Base-by-base conservation (phyloP, 2,113 vertebrate genomes). In the Pedetes capensis region DNA sequence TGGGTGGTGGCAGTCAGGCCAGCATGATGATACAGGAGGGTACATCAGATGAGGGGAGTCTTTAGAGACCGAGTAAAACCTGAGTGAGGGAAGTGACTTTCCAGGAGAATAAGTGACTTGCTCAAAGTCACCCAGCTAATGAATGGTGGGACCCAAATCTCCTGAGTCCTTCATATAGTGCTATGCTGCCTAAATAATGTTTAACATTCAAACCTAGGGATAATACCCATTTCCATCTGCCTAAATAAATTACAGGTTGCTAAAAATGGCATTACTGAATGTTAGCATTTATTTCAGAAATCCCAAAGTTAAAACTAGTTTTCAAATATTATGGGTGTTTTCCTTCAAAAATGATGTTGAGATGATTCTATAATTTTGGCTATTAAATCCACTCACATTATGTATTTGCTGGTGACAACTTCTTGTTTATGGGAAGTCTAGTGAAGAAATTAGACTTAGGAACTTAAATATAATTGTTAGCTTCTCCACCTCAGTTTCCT, bases 221-320 rank as follows among this genome's bases (percentile, higher is more conserved):
- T 47, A 59, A 94, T 69, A 94, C 63, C 76, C 63, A 74, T 71
- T 74, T 90, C n/a, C 51, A 75, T 87, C 79, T 82, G 69, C 57
- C 49, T 82, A 68, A 88, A 87, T 87, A 93, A 94, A 75, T 83
- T 82, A 69, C 4, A 78, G 11, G 3, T 93, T 93, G 79, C 92
- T 89, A 78, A 91, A 95, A 89, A 51, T 51, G 78, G 16, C 8
- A 72, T 29, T 78, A 47, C 17, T 93, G 68, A 74, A 55, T 72
- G 17, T 89, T 72, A 72, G 57, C 57, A 91, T 79, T 90, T 86
- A 89, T 39, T 14, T 88, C 94, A 95, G 87, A 89, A 94, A 85
- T 93, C 51, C 63, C 57, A 59, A 66, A 83, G 44, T 94, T 91
- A 96, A 97, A 97, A 91, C 87, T 79, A 74, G 49, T 76, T 86